A percentile compares a stretch with the other conserved stretches of the same genome.
These are phyloP conservation scores for Phaethon lepturus DNA, from an alignment of 2,113 vertebrate species.

Conservation along the genomic window DNA sequence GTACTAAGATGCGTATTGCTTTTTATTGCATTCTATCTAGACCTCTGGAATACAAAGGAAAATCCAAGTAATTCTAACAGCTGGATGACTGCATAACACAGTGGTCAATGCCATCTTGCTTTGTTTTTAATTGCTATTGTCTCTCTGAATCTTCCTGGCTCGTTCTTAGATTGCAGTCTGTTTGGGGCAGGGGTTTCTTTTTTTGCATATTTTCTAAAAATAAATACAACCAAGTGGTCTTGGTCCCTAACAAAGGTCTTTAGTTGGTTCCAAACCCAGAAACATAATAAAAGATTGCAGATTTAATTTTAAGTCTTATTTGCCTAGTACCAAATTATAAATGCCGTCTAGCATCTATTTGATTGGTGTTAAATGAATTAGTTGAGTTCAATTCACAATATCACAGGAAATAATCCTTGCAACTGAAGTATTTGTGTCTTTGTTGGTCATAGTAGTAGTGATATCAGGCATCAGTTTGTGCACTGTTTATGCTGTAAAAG, in stretches of 20 bases:
- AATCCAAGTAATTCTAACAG: background rate
- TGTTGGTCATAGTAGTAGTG: background rate
- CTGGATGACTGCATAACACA: rapidly evolving
- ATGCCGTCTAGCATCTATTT: background rate
- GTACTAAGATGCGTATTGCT: background rate
- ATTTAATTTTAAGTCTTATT: background rate
- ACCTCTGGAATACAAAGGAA: background rate
- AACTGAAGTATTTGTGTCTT: background rate
- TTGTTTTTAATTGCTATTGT: background rate
- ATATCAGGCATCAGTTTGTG: background rate
- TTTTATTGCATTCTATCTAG: background rate
- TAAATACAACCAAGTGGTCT: background rate
- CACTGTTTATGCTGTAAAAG: background rate
- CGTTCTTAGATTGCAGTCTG: background rate
- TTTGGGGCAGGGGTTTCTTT: background rate
- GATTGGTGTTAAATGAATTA: background rate
- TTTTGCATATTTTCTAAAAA: background rate
- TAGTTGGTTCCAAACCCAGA: background rate
- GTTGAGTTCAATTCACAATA: background rate
- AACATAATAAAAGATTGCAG: background rate
- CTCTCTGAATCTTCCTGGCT: background rate
- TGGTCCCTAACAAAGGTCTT: background rate
- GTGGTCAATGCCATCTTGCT: background rate
- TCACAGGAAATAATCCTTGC: background rate
- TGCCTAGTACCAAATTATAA: background rate